Percentiles rank a stretch among this genome's conserved stretches.
phyloP scores from a whole-genome alignment of 2,888 invertebrate species.

The Nezara viridula region DNA sequence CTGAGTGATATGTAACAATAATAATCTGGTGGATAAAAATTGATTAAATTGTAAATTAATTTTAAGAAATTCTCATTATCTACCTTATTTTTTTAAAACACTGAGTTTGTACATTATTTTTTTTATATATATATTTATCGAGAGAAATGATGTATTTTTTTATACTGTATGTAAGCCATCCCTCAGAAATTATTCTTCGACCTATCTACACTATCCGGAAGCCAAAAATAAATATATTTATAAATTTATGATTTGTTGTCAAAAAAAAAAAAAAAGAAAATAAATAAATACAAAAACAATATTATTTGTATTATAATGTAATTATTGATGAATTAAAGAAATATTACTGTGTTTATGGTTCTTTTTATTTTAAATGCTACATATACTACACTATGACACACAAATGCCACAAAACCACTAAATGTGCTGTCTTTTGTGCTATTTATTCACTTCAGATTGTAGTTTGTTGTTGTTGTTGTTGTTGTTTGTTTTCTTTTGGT shows the following conservation, averaged over 20 bases:
- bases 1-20: slow-evolving; percentile 2
- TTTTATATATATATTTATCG: not conserved
- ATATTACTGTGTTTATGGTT: slow-evolving; percentile 61
- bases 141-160: slow-evolving; percentile 50
- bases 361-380: slow-evolving; percentile 62
- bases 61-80: slow-evolving; percentile 40
- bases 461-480: not conserved
- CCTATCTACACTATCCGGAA: slow-evolving; percentile 62
- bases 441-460: slow-evolving; percentile 45
- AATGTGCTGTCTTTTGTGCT: slow-evolving; percentile 60
- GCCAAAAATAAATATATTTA: slow-evolving; percentile 58
- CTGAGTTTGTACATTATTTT: slow-evolving; percentile 18
- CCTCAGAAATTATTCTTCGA: slow-evolving; percentile 60
- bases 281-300: slow-evolving; percentile 45
- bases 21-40: not conserved
- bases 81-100: slow-evolving; percentile 29
- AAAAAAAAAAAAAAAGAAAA: slow-evolving; percentile 34
- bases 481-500: not conserved
- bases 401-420: slow-evolving; percentile 57
- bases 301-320: slow-evolving; percentile 64
- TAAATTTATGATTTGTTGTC: slow-evolving; percentile 56
- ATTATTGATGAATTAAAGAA: slow-evolving; percentile 63
- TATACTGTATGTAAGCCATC: slow-evolving; percentile 38
- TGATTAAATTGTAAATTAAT: slow-evolving; percentile 38
- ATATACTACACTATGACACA: slow-evolving; percentile 60